Evolutionary conservation across 2,113 vertebrate species (phyloP), one percentile per base, ranked within the genome.

Genomic region (Smithornis capensis): DNA sequence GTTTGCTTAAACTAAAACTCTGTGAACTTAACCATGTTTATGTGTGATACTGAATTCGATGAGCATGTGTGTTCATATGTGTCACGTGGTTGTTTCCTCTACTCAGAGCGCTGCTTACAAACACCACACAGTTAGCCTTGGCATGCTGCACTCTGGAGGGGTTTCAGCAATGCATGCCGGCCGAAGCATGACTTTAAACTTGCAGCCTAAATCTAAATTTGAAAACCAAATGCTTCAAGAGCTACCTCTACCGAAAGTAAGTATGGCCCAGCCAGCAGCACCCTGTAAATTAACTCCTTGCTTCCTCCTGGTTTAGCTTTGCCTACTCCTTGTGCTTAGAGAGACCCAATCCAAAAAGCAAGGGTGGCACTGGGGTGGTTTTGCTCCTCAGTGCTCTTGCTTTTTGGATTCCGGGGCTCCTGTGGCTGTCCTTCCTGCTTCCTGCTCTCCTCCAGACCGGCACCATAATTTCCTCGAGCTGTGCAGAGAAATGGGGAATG

Each of bases 101-200:
- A 99, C 99, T 99, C 99, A 99, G 99, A 99, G 98, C 98, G 99
- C 99, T 98, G 99, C 99, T 99, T 99, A 99, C 99, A 99, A 99
- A 99, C 99, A 99, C 99, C 99, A 99, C 99, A 99, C 99, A 98
- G 99, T 99, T 99, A 99, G 99, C 98, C 99, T 99, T 99, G 99
- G 99, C 99, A 99, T 99, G 99, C 99, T 99, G 98, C 99, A 98
- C 99, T 98, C 98, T 98, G 99, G 99, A 99, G 98, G 98, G 97
- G 98, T 99, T 98, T 98, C 99, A 98, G 98, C 99, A 98, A 98
- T 99, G 99, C 99, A 99, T 99, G 98, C 98, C 97, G 98, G 98
- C 98, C 98, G 98, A 98, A 99, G 98, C 99, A 99, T 99, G 99
- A 99, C 99, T 98, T 99, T 99, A 99, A 99, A 99, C 98, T 99